A percentile compares a stretch with the other conserved stretches of the same genome.
Conservation (phyloP, 2,888 invertebrate species). For the Pseudococcus jackbeardsleyi region DNA sequence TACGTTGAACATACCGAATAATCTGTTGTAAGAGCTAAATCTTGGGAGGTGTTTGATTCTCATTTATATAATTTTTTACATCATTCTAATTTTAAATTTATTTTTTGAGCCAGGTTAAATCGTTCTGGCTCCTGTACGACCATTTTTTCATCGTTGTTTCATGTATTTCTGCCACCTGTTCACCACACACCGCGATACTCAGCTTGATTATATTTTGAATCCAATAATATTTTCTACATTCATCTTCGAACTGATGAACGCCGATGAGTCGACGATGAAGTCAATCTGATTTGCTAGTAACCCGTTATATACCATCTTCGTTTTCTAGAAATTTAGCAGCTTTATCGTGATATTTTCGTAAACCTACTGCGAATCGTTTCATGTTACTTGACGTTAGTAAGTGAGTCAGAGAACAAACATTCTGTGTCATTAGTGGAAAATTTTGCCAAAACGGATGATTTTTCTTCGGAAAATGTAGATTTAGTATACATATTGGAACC, state of each 20-base stretch:
- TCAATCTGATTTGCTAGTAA: background rate
- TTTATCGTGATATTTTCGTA: background rate
- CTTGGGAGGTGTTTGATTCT: too few species aligned
- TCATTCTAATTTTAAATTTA: too few species aligned
- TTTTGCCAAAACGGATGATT: background rate
- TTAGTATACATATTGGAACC: background rate
- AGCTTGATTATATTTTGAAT: background rate
- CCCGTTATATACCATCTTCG: background rate
- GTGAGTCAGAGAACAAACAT: background rate
- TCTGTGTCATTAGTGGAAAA: background rate
- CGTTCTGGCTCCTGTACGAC: too few species aligned
- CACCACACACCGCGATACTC: background rate
- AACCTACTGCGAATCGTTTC: background rate
- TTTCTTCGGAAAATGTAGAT: background rate
- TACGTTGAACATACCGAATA: too few species aligned
- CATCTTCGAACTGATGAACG: too few species aligned
- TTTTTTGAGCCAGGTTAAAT: too few species aligned
- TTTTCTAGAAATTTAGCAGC: background rate
- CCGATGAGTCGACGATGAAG: too few species aligned
- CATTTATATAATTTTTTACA: too few species aligned
- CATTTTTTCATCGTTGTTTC: background rate
- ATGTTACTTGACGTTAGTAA: too few species aligned
- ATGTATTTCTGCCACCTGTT: background rate
- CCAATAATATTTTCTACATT: background rate
- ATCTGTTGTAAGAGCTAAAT: too few species aligned